These are phyloP conservation scores for Hypomecis atomaria DNA, from an alignment of 2,888 invertebrate genomes.

Conservation along the genomic window DNA sequence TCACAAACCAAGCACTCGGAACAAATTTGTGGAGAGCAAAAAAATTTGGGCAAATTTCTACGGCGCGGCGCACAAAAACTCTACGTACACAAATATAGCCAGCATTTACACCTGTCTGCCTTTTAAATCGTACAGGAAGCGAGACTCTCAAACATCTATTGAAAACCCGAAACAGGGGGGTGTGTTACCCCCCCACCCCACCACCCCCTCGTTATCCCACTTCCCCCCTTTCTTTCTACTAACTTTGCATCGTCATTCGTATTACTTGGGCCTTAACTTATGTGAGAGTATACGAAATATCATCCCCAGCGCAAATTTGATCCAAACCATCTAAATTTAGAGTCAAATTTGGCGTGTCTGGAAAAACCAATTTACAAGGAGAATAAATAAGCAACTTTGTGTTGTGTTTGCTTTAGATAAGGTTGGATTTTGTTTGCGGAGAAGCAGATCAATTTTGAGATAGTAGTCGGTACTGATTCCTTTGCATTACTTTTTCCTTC, in stretches of 20 bases:
- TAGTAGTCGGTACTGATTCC: constrained; percentile 83
- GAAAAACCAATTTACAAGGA: constrained; percentile 44
- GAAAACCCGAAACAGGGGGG: constrained; percentile 83
- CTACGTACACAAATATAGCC: constrained; percentile 30
- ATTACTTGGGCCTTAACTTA: constrained; percentile 83
- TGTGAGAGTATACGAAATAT: constrained; percentile 71
- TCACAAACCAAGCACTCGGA: constrained; percentile 26
- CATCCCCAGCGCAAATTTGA: constrained; percentile 50
- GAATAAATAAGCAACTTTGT: constrained; percentile 21
- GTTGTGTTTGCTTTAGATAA: constrained; percentile 36
- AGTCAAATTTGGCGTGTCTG: constrained; percentile 41
- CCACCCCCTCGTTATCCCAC: constrained; percentile 72
- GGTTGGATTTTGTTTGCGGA: constrained; percentile 50
- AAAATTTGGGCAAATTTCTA: constrained; percentile 10
- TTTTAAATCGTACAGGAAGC: constrained; percentile 73
- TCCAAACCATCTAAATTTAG: constrained; percentile 42
- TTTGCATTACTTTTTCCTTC: constrained; percentile 83
- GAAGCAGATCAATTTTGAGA: constrained; percentile 79
- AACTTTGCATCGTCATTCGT: constrained; percentile 84
- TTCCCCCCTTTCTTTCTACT: constrained; percentile 82
- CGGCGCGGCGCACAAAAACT: constrained; percentile 1
- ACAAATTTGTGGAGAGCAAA: constrained; percentile 35
- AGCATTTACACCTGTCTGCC: constrained; percentile 72
- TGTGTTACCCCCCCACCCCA: constrained; percentile 50
- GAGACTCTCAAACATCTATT: constrained; percentile 81